These are phyloP conservation scores for Drosophila eugracilis DNA, from an alignment of 1,140 invertebrate species.

Conservation along the genomic window DNA sequence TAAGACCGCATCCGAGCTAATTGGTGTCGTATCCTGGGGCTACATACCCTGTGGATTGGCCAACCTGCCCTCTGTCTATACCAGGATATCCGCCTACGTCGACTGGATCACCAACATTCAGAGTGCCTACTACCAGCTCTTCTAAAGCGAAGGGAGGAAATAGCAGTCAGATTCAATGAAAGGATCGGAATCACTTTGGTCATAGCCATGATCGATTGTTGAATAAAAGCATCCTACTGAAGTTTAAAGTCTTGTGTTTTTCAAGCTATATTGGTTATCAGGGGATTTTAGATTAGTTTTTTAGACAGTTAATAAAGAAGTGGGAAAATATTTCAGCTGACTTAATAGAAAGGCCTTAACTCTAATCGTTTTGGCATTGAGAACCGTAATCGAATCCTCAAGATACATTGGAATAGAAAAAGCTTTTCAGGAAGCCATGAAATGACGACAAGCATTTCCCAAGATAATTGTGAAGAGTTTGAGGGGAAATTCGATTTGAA, in stretches of 20 bases:
- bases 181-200: slow-evolving; percentile 19
- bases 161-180: not conserved
- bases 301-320: no score
- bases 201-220: slow-evolving; percentile 40
- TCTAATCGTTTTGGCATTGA: no score
- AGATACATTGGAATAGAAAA: no score
- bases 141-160: slow-evolving; percentile 34
- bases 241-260: not conserved
- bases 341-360: no score
- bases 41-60: slow-evolving; percentile 88
- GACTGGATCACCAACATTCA: slow-evolving; percentile 73
- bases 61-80: slow-evolving; percentile 89
- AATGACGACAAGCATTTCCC: no score
- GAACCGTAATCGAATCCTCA: no score
- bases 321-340: no score
- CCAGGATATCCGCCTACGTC: slow-evolving; percentile 87
- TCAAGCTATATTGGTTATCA: not conserved
- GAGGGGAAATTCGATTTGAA: no score
- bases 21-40: slow-evolving; percentile 93
- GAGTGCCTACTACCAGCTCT: slow-evolving; percentile 63
- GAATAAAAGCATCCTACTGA: slow-evolving; percentile 43
- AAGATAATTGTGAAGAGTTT: no score
- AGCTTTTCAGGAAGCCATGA: no score
- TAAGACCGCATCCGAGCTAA: slow-evolving; percentile 62
- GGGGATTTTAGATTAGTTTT: no score